phyloP scores from a whole-genome alignment of 2,888 invertebrate genomes.

The Kryphioiulus occultus region DNA sequence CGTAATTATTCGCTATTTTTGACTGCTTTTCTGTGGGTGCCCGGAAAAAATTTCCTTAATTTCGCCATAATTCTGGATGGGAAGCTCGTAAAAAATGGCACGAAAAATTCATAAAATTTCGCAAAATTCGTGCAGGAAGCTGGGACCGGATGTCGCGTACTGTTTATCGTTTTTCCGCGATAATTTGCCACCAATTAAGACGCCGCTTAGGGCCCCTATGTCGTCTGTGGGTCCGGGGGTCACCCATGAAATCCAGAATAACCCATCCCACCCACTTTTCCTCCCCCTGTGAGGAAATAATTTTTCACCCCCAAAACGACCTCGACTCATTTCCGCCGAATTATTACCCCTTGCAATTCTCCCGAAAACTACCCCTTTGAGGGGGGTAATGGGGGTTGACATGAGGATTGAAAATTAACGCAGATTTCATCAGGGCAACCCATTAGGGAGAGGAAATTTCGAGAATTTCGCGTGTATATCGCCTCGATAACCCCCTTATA shows the following conservation, averaged over 20 bases:
- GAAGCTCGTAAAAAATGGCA: too few relatives aligned
- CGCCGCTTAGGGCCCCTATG: not conserved
- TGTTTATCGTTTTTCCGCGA: not conserved
- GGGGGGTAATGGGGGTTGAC: not conserved
- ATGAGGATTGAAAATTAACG: slow-evolving; percentile 19
- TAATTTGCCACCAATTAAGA: not conserved
- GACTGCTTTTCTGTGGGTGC: too few relatives aligned
- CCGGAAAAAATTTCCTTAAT: too few relatives aligned
- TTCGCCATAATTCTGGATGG: too few relatives aligned
- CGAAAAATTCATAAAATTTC: too few relatives aligned
- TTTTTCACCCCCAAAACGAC: not conserved
- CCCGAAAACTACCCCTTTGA: not conserved
- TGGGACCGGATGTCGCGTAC: too few relatives aligned
- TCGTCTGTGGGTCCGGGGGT: not conserved
- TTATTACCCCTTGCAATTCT: not conserved
- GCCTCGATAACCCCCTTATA: too few relatives aligned
- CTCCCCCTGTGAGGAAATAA: not conserved
- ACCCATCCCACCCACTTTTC: too few relatives aligned
- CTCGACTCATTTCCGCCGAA: not conserved
- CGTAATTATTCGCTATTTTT: too few relatives aligned
- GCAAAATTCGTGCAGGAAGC: too few relatives aligned
- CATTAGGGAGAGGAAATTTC: slow-evolving; percentile 8
- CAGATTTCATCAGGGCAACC: not conserved
- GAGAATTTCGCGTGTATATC: too few relatives aligned
- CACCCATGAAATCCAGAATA: too few relatives aligned